A percentile compares a stretch with the other conserved stretches of the same genome.
Conservation (phyloP, 2,797 vertebrate genomes). For the Microhierax caerulescens region DNA sequence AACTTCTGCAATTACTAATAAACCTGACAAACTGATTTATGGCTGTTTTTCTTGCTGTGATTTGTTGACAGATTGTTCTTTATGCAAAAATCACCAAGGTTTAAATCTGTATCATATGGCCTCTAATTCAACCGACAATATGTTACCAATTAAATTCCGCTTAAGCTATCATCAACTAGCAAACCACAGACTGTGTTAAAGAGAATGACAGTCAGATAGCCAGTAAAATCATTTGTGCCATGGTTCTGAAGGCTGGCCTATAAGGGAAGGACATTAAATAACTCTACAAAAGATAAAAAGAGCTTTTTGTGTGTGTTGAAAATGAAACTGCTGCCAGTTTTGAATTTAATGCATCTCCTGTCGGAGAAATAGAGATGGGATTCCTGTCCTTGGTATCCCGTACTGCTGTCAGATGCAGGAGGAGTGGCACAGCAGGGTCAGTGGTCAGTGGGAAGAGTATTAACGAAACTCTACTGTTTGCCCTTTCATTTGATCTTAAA, state of each 20-base stretch:
- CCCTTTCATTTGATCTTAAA: neutral
- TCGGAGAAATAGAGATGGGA: neutral
- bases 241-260: slow-evolving; percentile 18
- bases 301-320: neutral
- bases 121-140: slow-evolving; percentile 78
- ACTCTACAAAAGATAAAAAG: neutral
- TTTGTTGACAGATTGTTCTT: slow-evolving; percentile 79
- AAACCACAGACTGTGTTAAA: slow-evolving; percentile 67
- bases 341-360: neutral
- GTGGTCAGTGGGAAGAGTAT: neutral
- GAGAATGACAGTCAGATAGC: slow-evolving; percentile 69
- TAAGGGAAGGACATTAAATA: slow-evolving; percentile 6
- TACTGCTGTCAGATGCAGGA: neutral
- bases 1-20: slow-evolving; percentile 71
- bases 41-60: slow-evolving; percentile 64
- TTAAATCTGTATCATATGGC: slow-evolving; percentile 81
- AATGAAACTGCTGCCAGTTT: neutral
- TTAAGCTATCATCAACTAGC: slow-evolving; percentile 75
- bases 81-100: slow-evolving; percentile 78
- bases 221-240: slow-evolving; percentile 52
- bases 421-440: neutral
- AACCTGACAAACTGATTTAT: slow-evolving; percentile 78
- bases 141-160: slow-evolving; percentile 80
- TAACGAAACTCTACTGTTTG: neutral
- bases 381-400: neutral